Evolutionary conservation across 2,888 invertebrate species (phyloP), one percentile per base, ranked within the genome.

Genomic region (Yponomeuta malinellus): DNA sequence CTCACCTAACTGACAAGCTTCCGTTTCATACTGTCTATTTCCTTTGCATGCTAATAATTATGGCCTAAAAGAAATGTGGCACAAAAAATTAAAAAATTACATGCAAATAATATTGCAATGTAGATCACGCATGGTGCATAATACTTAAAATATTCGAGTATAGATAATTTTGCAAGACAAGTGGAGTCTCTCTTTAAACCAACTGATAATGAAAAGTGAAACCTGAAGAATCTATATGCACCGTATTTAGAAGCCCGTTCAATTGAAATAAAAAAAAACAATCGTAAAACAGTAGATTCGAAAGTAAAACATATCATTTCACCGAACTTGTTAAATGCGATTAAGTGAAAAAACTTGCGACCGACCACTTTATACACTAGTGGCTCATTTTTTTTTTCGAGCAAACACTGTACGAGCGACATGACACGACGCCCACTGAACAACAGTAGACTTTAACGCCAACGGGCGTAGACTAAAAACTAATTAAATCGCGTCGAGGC

Each of bases 281-380:
- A 15, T 59, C 52, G 52, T 59, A 59, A 59, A 67, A n/a, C 67
- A n/a, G n/a, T 15, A 67, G 83, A 78, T 81, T 82, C 78, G 89
- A 90, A 90, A 90, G 90, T 89, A 88, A 59, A 89, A 87, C 87
- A 88, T 59, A 59, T 83, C 81, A 86, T 85, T 85, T 83, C 82
- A 82, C 76, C 76, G 79, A 79, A 83, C 80, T 78, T 81, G 85
- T 84, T 83, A 52, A 82, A 80, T 4, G 15, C 52, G 52, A 59
- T 59, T 59, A 15, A 59, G 52, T 79, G 78, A 79, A 79, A 79
- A 71, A 71, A 52, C 33, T 31, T 63, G 29, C 77, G 73, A 78
- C 74, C 78, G 72, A 77, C 76, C 76, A 77, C 78, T 76, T 23
- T 23, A 79, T 78, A 78, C 76, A 76, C 76, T 77, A 78, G 78